Evolutionary conservation across 2,888 invertebrate genomes (phyloP).

Genomic region (Esperia sulphurella): DNA sequence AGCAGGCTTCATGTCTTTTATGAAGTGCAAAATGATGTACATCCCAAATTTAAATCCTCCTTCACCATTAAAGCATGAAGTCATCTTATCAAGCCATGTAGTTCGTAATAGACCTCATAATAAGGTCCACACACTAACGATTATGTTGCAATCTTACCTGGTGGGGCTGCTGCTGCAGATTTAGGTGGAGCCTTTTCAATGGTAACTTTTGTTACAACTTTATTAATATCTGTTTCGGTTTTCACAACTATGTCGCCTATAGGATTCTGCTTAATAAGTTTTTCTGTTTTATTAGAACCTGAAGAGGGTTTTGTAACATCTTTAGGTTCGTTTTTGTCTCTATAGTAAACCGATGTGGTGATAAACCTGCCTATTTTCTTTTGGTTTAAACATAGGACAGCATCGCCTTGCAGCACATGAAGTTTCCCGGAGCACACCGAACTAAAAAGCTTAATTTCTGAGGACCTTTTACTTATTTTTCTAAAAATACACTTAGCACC

Average conservation of each 20-base stretch:
- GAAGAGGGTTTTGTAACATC: slow-evolving; percentile 20
- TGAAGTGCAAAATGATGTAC: no score
- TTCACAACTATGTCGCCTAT: slow-evolving; percentile 60
- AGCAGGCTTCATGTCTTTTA: no score
- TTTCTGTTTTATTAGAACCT: slow-evolving; percentile 27
- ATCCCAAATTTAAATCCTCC: no score
- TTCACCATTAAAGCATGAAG: no score
- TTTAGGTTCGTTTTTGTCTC: slow-evolving; percentile 41
- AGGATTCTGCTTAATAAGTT: slow-evolving; percentile 44
- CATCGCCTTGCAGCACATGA: slow-evolving; percentile 31
- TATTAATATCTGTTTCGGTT: slow-evolving; percentile 55
- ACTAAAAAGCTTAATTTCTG: slow-evolving; percentile 50
- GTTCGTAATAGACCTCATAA: background rate
- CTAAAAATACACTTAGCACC: slow-evolving; percentile 54
- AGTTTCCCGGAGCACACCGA: slow-evolving; percentile 37
- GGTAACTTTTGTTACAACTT: slow-evolving; percentile 67
- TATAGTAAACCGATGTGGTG: slow-evolving; percentile 38
- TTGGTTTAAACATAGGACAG: slow-evolving; percentile 19
- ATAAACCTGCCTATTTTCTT: slow-evolving; percentile 38
- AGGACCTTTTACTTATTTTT: slow-evolving; percentile 49
- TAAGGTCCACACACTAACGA: background rate
- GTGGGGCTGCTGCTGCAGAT: slow-evolving; percentile 19
- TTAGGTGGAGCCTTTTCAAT: slow-evolving; percentile 50
- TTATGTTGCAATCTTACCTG: slow-evolving; percentile 34
- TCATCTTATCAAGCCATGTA: no score